These are phyloP conservation scores for Troides aeacus DNA, from an alignment of 2,888 invertebrate species.

Conservation along the genomic window DNA sequence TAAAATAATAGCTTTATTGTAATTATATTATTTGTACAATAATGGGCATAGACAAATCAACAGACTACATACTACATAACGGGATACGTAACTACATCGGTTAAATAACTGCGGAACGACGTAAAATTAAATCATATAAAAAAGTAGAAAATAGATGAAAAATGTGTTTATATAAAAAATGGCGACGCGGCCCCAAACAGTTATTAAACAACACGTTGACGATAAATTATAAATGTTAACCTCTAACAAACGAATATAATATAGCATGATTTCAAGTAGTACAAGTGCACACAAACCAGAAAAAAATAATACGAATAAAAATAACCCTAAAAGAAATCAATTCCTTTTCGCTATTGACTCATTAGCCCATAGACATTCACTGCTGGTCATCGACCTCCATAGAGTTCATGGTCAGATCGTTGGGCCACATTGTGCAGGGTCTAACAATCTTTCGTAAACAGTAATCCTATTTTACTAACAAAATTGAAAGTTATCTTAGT, in stretches of 20 bases:
- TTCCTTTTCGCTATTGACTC: background rate
- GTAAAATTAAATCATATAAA: background rate
- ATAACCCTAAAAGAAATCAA: background rate
- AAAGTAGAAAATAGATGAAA: background rate
- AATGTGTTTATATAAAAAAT: background rate
- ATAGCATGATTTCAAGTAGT: background rate
- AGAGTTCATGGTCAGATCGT: too few relatives aligned
- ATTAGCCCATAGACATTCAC: too few relatives aligned
- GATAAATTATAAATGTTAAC: background rate
- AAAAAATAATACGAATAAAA: background rate
- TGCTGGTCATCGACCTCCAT: too few relatives aligned
- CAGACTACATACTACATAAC: constrained; percentile 32
- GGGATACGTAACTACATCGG: constrained; percentile 17
- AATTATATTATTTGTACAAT: constrained; percentile 72
- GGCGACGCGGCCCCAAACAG: background rate
- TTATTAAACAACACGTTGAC: background rate
- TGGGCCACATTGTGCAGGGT: too few relatives aligned
- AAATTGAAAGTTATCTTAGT: too few relatives aligned
- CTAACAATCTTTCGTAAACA: too few relatives aligned
- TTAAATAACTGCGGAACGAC: constrained; percentile 17
- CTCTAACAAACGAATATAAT: background rate
- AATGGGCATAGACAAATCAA: constrained; percentile 41
- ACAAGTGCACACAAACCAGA: background rate
- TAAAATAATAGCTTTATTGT: constrained; percentile 54
- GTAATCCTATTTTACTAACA: too few relatives aligned